Base-by-base conservation (phyloP, 2,888 invertebrate genomes). In the Orchestes rusci region DNA sequence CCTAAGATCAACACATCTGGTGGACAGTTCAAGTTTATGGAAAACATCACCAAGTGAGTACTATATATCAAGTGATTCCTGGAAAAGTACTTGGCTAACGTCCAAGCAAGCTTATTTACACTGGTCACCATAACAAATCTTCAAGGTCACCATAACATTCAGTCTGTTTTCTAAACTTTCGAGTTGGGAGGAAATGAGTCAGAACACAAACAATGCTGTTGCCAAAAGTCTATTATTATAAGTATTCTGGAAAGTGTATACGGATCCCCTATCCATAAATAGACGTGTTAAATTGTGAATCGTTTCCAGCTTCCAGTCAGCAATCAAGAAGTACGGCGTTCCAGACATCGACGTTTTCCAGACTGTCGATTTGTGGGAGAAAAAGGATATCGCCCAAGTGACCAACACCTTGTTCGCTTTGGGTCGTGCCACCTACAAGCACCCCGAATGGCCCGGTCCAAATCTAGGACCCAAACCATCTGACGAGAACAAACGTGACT, bases 21-120 rank as follows among this genome's bases (percentile, higher is more conserved):
- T 58, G 94, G 95, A 66, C 94, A 95, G 67, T 99, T 99, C 82
- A 97, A 96, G 68, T 85, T 97, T 84, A 99, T 99, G 97, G 97
- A 99, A 72, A 99, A 99, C 77, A 92, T 97, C 70, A 92, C 90
- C 73, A 76, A 82, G 85, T 95, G 68, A 77, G 81, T 72, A n/a
- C n/a, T n/a, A n/a, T n/a, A 19, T 48, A 8, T 13, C 10, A 2
- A 34, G 2, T 17, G 2, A 10, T 34, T 16, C 17, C 8, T 2
- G 7, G 5, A 3, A 2, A 16, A 34, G 8, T 3, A n/a, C 8
- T 7, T 23, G 5, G 10, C 5, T 23, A 23, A n/a, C n/a, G n/a
- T n/a, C n/a, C n/a, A n/a, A n/a, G n/a, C n/a, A n/a, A n/a, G n/a
- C n/a, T n/a, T n/a, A n/a, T n/a, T n/a, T n/a, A n/a, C n/a, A n/a